phyloP scores from a whole-genome alignment of 2,797 vertebrate genomes.

The Oreortyx pictus region DNA sequence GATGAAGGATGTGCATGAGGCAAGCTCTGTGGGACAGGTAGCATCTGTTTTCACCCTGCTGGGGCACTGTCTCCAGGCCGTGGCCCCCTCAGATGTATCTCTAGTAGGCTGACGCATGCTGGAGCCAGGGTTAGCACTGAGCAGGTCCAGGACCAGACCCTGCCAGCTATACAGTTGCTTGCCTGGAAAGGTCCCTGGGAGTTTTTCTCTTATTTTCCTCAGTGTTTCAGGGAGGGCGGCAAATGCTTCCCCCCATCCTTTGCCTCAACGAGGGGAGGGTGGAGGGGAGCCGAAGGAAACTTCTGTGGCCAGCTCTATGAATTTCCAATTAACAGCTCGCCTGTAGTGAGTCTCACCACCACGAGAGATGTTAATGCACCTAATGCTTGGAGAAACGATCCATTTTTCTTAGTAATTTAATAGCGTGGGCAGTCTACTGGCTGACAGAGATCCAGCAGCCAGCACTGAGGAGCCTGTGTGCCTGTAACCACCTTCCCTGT shows the following conservation, averaged over 20 bases:
- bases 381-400: slow-evolving; percentile 61
- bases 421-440: slow-evolving; percentile 57
- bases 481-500: slow-evolving; percentile 65
- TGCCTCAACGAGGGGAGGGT: neutral
- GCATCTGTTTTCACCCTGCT: neutral
- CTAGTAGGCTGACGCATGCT: neutral
- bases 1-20: neutral
- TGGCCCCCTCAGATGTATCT: neutral
- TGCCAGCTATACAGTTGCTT: neutral
- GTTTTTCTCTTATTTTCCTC: neutral
- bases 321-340: slow-evolving; percentile 52
- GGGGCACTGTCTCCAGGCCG: fast-evolving
- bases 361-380: slow-evolving; percentile 28
- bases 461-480: slow-evolving; percentile 62
- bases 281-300: neutral
- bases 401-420: slow-evolving; percentile 71
- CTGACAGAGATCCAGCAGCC: slow-evolving; percentile 38
- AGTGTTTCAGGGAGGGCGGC: neutral
- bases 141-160: too few relatives aligned
- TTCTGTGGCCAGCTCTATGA: slow-evolving; percentile 18
- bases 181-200: neutral
- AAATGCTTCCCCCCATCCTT: neutral
- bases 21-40: neutral
- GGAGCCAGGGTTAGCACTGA: neutral
- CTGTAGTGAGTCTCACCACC: neutral